phyloP scores from a whole-genome alignment of 2,113 vertebrate genomes.

The Azemiops feae region DNA sequence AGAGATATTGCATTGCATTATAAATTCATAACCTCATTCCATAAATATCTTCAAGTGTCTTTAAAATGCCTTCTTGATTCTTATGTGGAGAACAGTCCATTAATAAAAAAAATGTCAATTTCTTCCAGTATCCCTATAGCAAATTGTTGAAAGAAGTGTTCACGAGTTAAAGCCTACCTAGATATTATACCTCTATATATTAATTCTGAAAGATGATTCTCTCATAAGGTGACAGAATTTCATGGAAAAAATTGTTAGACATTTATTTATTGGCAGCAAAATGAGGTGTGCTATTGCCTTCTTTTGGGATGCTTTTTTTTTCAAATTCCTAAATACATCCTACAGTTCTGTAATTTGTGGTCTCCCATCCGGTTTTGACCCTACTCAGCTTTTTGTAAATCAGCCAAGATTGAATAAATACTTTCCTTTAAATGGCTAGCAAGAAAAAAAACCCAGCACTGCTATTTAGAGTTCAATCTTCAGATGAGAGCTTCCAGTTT shows the following conservation, averaged over 20 bases:
- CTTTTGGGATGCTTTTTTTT: background rate
- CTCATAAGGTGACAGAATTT: background rate
- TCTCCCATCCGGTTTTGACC: background rate
- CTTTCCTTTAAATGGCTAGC: background rate
- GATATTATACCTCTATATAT: background rate
- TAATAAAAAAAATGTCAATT: background rate
- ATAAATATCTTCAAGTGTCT: background rate
- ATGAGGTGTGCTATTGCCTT: background rate
- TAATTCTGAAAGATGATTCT: background rate
- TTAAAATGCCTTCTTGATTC: background rate
- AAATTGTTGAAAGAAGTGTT: background rate
- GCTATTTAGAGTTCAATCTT: background rate
- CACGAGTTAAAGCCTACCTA: background rate
- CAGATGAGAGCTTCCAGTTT: background rate
- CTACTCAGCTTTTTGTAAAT: background rate
- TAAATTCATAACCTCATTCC: slow-evolving; percentile 6
- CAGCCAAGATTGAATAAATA: background rate
- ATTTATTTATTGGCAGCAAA: background rate
- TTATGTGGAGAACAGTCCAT: background rate
- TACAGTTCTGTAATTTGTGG: background rate
- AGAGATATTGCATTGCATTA: background rate
- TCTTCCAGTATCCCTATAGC: background rate
- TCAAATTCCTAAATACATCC: background rate
- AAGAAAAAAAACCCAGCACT: no score
- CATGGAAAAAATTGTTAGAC: background rate